phyloP scores from a whole-genome alignment of 2,888 invertebrate species.

The Isotomurus palustris region DNA sequence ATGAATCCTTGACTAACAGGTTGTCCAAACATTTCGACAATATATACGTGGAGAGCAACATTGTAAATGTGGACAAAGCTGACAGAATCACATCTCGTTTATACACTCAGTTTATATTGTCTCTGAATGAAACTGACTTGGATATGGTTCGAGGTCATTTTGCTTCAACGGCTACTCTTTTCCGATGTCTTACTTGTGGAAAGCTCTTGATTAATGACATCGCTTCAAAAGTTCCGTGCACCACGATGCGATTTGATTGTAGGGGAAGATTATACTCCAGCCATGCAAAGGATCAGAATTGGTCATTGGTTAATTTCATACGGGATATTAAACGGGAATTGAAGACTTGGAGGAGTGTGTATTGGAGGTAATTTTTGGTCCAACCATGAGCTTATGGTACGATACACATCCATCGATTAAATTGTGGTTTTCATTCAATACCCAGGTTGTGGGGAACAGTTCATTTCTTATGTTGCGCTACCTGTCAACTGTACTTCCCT shows the following conservation, averaged over 20 bases:
- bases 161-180: slow-evolving; percentile 71
- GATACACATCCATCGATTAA: no score
- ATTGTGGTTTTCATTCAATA: no score
- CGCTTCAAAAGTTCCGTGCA: slow-evolving; percentile 40
- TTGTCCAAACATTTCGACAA: slow-evolving; percentile 84
- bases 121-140: slow-evolving; percentile 68
- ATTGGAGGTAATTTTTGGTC: slow-evolving; percentile 63
- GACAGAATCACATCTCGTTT: slow-evolving; percentile 82
- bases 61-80: slow-evolving; percentile 71
- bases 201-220: slow-evolving; percentile 38
- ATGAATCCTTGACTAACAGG: slow-evolving; percentile 60
- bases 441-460: slow-evolving; percentile 74
- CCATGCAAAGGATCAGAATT: slow-evolving; percentile 62
- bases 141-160: slow-evolving; percentile 71
- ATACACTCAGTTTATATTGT: slow-evolving; percentile 75
- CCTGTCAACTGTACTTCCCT: slow-evolving; percentile 57
- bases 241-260: slow-evolving; percentile 38
- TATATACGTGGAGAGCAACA: slow-evolving; percentile 65
- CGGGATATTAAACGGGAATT: slow-evolving; percentile 69
- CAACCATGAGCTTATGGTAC: no score
- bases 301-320: slow-evolving; percentile 79
- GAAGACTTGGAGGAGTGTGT: slow-evolving; percentile 83
- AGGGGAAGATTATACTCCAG: slow-evolving; percentile 38
- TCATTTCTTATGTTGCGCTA: slow-evolving; percentile 76
- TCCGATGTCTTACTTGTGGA: slow-evolving; percentile 57